These are phyloP conservation scores for Apodemus speciosus DNA, from an alignment of 2,113 vertebrate genomes.

Conservation along the genomic window DNA sequence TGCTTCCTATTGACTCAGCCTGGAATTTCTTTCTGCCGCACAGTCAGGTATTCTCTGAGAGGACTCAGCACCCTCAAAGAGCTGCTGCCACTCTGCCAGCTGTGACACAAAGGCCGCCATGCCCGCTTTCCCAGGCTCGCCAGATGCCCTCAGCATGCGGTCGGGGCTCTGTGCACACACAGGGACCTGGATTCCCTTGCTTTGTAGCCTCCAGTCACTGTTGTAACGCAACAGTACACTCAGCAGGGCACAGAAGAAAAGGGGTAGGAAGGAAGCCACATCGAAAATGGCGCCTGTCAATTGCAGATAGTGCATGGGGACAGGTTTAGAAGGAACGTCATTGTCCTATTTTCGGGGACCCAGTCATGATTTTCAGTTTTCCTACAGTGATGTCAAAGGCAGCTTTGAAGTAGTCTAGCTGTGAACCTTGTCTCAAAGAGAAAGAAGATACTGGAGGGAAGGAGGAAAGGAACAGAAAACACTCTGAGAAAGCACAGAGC, in stretches of 20 bases:
- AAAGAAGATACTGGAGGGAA: not conserved
- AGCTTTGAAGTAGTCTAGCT: slow-evolving; percentile 69
- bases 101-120: not conserved
- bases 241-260: not conserved
- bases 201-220: not conserved
- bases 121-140: not conserved
- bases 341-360: slow-evolving; percentile 70
- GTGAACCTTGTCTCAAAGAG: slow-evolving; percentile 70
- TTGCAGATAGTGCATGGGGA: not conserved
- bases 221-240: not conserved
- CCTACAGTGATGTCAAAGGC: slow-evolving; percentile 79
- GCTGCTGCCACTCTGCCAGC: too few species aligned
- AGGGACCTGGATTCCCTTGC: not conserved
- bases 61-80: not conserved
- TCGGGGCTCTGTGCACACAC: not conserved
- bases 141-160: not conserved
- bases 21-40: not conserved
- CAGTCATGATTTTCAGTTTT: slow-evolving; percentile 69
- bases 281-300: not conserved
- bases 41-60: not conserved
- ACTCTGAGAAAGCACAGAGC: not conserved
- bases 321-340: not conserved
- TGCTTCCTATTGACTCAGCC: not conserved
- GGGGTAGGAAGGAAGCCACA: not conserved
- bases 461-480: not conserved